Conservation (phyloP, 2,113 vertebrate genomes). For the Psephotus haematonotus region DNA sequence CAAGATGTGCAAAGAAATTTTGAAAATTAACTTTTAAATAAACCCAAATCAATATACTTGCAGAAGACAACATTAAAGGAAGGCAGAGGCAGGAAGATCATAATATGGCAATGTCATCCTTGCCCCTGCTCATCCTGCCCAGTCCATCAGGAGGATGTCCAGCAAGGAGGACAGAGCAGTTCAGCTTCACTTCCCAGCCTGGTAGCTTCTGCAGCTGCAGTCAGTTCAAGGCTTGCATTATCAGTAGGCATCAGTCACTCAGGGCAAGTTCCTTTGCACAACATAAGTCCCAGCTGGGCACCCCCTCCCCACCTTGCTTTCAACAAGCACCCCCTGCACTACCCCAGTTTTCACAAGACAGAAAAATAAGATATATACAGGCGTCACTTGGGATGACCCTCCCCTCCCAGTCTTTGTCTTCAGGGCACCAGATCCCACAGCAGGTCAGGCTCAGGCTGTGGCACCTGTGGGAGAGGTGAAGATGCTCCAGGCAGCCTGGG, state of each 20-base stretch:
- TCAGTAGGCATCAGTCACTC: background rate
- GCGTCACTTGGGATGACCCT: background rate
- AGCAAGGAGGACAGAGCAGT: background rate
- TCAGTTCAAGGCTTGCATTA: background rate
- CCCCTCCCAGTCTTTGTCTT: background rate
- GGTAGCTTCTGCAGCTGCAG: background rate
- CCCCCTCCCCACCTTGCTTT: constrained; percentile 38
- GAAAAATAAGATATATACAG: constrained; percentile 65
- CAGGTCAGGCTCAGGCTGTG: background rate
- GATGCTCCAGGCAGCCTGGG: background rate
- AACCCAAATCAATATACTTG: constrained; percentile 49
- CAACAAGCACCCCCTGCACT: constrained; percentile 22
- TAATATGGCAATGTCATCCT: constrained; percentile 43
- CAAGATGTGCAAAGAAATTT: constrained; percentile 75
- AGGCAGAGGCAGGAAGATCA: constrained; percentile 73
- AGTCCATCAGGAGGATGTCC: background rate
- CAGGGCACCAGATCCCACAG: background rate
- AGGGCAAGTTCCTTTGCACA: background rate
- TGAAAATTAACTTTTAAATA: constrained; percentile 71
- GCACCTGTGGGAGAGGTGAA: background rate
- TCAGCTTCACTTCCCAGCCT: background rate
- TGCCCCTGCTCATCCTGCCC: background rate
- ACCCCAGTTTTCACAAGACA: constrained; percentile 55
- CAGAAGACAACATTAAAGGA: constrained; percentile 32
- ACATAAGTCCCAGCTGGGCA: background rate